Percentiles rank a stretch among this genome's conserved stretches.
phyloP scores from a whole-genome alignment of 2,797 vertebrate genomes.

The Pangasius djambal region DNA sequence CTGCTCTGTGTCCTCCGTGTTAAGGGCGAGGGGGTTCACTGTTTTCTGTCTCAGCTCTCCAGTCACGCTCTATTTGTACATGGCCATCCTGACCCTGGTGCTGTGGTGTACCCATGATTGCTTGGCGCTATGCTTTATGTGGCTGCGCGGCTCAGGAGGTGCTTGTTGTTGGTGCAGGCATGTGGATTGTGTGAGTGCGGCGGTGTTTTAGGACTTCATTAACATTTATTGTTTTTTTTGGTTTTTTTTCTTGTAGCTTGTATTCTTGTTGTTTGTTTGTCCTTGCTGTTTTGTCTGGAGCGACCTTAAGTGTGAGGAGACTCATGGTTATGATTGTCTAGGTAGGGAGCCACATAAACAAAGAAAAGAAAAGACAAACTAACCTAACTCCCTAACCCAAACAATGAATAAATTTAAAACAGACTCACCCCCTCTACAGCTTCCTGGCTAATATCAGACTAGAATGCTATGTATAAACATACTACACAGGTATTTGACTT shows the following conservation, averaged over 20 bases:
- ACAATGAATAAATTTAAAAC: not conserved
- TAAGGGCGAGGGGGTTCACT: not conserved
- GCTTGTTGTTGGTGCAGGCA: not conserved
- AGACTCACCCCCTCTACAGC: not conserved
- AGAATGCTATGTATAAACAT: not conserved
- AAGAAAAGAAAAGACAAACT: not conserved
- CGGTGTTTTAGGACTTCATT: not conserved
- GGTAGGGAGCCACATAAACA: not conserved
- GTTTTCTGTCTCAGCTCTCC: not conserved
- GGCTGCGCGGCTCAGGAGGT: not conserved
- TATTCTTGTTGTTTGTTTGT: not conserved
- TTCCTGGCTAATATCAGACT: not conserved
- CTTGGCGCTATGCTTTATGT: not conserved
- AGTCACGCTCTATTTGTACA: not conserved
- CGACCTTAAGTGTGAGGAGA: not conserved
- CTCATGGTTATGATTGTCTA: not conserved
- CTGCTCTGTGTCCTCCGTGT: not conserved
- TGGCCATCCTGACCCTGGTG: not conserved
- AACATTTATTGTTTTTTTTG: not conserved
- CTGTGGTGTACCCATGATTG: not conserved
- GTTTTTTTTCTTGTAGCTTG: not conserved
- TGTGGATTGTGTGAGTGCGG: not conserved
- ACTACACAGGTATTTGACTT: not conserved
- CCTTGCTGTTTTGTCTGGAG: not conserved
- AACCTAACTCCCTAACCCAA: not conserved